Base-by-base conservation (phyloP, 2,888 invertebrate species). In the Leptopilina myrica region DNA sequence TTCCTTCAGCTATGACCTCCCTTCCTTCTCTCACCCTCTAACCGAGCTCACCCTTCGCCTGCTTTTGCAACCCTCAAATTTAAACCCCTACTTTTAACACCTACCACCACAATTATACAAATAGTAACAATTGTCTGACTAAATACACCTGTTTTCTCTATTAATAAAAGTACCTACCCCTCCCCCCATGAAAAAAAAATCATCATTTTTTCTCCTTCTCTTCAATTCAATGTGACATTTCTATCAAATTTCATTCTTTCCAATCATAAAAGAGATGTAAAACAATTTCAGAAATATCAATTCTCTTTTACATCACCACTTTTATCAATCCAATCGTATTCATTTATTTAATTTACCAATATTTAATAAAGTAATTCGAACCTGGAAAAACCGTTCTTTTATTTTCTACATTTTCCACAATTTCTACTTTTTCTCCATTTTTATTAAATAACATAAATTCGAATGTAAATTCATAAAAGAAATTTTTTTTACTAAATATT, bases 1-100 rank as follows among this genome's bases (percentile, higher is more conserved):
- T 91, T 91, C 90, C 90, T 91, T 90, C 89, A 89, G 89, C 90
- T 88, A 88, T 87, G 86, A 86, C 87, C 86, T 85, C 85, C 86
- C 86, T 84, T 83, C 84, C 84, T 85, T 85, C 82, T 84, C 84
- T 83, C 82, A 80, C 78, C 81, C 81, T 80, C 81, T 67, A 73
- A 26, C 79, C 56, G 46, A 65, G 76, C 81, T 76, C 79, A 75
- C 69, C 82, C 82, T 79, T 82, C 69, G 76, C 81, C 80, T 78
- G 75, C 81, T 78, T 73, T 82, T 79, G 75, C 86, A 85, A 89
- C 88, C 89, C 88, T 88, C 88, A 85, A 88, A 88, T 87, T 88
- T 84, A 82, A 86, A 84, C 86, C 84, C 84, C 82, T 80, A 77
- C 81, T 77, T 82, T 81, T 73, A 33, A 73, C 76, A 73, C 73